These are phyloP conservation scores for Nesogale talazaci DNA, from an alignment of 2,113 vertebrate genomes.

Conservation along the genomic window DNA sequence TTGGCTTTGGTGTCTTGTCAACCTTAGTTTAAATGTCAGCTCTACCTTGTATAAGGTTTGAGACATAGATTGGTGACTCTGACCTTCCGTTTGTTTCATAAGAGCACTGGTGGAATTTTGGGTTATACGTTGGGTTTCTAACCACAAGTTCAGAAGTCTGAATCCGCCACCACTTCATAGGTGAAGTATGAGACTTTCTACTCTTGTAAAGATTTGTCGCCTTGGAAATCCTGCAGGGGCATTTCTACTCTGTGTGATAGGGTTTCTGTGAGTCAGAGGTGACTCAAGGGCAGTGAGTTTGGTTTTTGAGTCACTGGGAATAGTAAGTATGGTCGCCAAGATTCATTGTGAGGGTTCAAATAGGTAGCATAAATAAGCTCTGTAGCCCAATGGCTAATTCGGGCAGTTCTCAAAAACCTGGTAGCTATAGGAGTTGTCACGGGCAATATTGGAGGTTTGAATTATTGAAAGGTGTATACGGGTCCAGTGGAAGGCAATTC, in stretches of 20 bases:
- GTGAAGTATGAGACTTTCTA: too few species aligned
- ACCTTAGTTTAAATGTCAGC: not conserved
- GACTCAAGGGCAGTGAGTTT: too few species aligned
- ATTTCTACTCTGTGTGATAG: too few species aligned
- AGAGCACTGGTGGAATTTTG: not conserved
- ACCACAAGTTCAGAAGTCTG: too few species aligned
- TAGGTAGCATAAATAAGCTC: not conserved
- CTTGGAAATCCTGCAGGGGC: too few species aligned
- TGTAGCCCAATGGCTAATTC: not conserved
- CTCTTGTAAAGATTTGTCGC: too few species aligned
- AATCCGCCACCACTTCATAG: too few species aligned
- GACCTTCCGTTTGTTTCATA: slow-evolving; percentile 12
- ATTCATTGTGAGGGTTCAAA: not conserved
- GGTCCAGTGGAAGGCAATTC: not conserved
- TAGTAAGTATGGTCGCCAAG: not conserved
- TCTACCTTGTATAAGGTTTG: not conserved
- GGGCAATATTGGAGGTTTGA: not conserved
- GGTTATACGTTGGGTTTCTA: too few species aligned
- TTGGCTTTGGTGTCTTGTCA: not conserved
- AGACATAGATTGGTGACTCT: slow-evolving; percentile 21
- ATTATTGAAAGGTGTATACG: not conserved
- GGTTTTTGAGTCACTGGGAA: not conserved
- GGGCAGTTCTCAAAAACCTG: not conserved
- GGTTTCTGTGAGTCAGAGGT: too few species aligned
- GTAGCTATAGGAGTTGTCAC: not conserved